These are phyloP conservation scores for Triplophysa rosa DNA, from an alignment of 2,113 vertebrate genomes.

Conservation along the genomic window DNA sequence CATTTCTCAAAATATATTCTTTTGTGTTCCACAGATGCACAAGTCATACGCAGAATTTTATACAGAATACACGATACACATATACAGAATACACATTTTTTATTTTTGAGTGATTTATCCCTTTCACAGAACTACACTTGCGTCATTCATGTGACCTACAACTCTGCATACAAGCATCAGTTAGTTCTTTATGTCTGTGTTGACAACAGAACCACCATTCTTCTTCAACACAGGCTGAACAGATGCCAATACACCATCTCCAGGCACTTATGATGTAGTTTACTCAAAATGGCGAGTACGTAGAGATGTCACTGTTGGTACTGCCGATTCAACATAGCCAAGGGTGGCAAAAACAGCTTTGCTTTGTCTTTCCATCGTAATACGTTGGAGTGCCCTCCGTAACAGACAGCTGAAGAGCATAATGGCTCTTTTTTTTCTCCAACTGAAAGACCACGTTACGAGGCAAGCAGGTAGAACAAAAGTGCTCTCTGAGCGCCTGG, in stretches of 20 bases:
- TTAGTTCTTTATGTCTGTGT: conserved; percentile 43
- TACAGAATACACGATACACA: too few species aligned
- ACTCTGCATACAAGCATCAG: conserved; percentile 13
- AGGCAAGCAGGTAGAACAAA: conserved; percentile 38
- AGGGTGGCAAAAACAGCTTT: conserved; percentile 10
- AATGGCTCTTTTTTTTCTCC: conserved; percentile 25
- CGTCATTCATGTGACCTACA: not conserved
- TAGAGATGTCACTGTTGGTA: conserved; percentile 24
- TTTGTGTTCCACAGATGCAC: too few species aligned
- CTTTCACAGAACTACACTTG: too few species aligned
- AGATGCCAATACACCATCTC: not conserved
- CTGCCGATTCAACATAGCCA: conserved; percentile 11
- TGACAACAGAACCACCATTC: not conserved
- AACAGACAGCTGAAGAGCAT: conserved; percentile 22
- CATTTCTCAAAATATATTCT: too few species aligned
- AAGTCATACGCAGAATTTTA: too few species aligned
- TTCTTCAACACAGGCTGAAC: conserved; percentile 23
- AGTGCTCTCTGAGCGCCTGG: conserved; percentile 13
- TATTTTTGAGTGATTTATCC: too few species aligned
- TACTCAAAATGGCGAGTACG: conserved; percentile 11
- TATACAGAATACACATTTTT: too few species aligned
- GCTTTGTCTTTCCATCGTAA: conserved; percentile 28
- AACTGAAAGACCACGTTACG: conserved; percentile 8
- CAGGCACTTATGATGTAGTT: not conserved
- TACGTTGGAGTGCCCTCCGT: conserved; percentile 7